Conservation (phyloP, 2,888 invertebrate genomes). For the Ormyrus pomaceus region DNA sequence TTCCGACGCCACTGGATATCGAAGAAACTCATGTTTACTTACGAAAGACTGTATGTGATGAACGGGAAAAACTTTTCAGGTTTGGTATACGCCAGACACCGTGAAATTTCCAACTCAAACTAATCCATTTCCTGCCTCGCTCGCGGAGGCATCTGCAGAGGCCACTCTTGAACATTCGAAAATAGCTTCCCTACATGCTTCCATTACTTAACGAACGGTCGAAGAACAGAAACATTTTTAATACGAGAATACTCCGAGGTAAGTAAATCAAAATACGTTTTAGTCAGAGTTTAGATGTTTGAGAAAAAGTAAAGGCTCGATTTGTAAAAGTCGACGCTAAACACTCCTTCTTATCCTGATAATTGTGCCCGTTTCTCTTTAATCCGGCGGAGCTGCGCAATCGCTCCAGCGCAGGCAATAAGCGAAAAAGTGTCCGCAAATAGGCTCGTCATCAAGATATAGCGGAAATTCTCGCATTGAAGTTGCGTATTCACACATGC, state of each 20-base stretch:
- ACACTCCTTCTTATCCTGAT: no score
- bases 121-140: conserved; percentile 39
- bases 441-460: conserved; percentile 23
- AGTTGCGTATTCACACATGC: conserved; percentile 2
- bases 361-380: no score
- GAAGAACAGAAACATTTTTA: conserved; percentile 2
- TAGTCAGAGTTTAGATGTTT: no score
- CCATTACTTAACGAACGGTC: conserved; percentile 28
- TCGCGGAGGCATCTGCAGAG: not conserved
- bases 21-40: no score
- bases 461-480: conserved; percentile 30
- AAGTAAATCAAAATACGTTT: no score
- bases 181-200: conserved; percentile 5
- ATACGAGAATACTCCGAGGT: not conserved
- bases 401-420: not conserved
- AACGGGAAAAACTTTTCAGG: conserved; percentile 17
- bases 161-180: conserved; percentile 13
- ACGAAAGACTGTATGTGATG: no score
- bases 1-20: no score
- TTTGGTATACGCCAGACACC: conserved; percentile 11
- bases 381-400: not conserved
- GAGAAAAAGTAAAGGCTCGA: no score
- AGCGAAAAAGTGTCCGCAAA: conserved; percentile 9
- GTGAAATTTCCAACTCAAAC: conserved; percentile 47
- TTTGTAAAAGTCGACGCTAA: no score